These are phyloP conservation scores for Zaprionus davidi DNA, from an alignment of 1,140 invertebrate species.

Conservation along the genomic window DNA sequence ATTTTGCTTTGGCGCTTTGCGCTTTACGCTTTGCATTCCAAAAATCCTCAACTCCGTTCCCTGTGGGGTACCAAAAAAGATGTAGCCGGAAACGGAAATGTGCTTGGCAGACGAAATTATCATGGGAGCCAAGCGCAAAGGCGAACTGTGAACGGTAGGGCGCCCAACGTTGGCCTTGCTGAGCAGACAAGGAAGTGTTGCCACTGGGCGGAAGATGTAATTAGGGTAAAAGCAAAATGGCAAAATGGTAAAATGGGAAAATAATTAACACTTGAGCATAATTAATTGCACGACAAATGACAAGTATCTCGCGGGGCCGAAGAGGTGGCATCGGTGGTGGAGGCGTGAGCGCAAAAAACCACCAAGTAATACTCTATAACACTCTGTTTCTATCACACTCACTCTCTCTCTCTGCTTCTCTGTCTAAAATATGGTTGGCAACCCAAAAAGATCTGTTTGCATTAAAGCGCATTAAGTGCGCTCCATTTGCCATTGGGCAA, in stretches of 20 bases:
- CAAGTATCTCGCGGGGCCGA: conserved; percentile 51
- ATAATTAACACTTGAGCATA: conserved; percentile 79
- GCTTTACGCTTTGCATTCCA: conserved; percentile 34
- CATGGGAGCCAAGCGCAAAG: conserved; percentile 54
- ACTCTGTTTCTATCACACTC: not conserved
- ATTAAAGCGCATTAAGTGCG: conserved; percentile 27
- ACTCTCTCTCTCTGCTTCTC: not conserved
- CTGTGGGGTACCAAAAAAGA: not conserved
- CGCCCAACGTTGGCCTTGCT: conserved; percentile 36
- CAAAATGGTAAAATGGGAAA: conserved; percentile 77
- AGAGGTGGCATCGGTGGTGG: not conserved
- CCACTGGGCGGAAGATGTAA: conserved; percentile 65
- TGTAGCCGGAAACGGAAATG: conserved; percentile 69
- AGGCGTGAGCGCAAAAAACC: conserved; percentile 4
- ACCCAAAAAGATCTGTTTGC: conserved; percentile 4
- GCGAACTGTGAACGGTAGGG: not conserved
- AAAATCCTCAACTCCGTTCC: conserved; percentile 16
- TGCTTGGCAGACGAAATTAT: conserved; percentile 75
- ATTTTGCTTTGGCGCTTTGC: conserved; percentile 29
- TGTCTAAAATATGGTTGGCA: conserved; percentile 20
- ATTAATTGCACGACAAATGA: conserved; percentile 77
- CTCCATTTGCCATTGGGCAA: conserved; percentile 32
- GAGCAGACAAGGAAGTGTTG: not conserved
- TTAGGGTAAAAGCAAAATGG: conserved; percentile 76
- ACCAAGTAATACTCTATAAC: conserved; percentile 5